Evolutionary conservation across 1,140 invertebrate genomes (phyloP), one percentile per base, ranked within the genome.

Genomic region (Metaphire vulgaris): DNA sequence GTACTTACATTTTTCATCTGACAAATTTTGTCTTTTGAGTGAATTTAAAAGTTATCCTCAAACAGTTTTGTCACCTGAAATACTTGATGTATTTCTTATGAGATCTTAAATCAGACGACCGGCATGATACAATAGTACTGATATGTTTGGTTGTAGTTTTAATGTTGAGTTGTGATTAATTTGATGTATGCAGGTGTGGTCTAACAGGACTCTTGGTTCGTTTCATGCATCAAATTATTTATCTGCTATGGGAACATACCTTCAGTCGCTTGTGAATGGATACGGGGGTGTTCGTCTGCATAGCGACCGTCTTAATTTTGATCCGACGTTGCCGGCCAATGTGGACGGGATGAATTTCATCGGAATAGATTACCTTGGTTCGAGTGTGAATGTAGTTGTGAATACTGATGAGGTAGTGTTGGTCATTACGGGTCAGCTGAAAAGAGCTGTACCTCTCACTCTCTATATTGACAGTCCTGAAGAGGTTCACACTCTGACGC

Each of bases 291-390:
- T 73, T 16, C 32, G 72, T 6, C 33, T 73, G 1, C 32, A 29
- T 34, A 29, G 14, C n/a, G 33, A 73, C 56, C 33, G 72, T 6
- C 32, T 73, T 26, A 30, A 73, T 26, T 26, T 73, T 14, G 41
- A 73, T n/a, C 72, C 72, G 1, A 73, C 28, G 12, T 41, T 73
- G 26, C 72, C 72, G 28, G 31, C n/a, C 16, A 41, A 34, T 1
- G 72, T 64, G 12, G 56, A 16, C 1, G 32, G n/a, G 16, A 2
- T 73, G 33, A 32, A 73, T 64, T 64, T 41, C 15, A 41, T 73
- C 2, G 72, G 72, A 26, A n/a, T 73, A 6, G 72, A 73, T 41
- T 73, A 73, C 72, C 33, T 73, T 1, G 72, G 72, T 26, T 31
- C n/a, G 14, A 31, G 6, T 69, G 2, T 69, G 2, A 26, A 69